Evolutionary conservation across 1,140 invertebrate genomes (phyloP), one percentile per base, ranked within the genome.

Genomic region (Cydia splendana): DNA sequence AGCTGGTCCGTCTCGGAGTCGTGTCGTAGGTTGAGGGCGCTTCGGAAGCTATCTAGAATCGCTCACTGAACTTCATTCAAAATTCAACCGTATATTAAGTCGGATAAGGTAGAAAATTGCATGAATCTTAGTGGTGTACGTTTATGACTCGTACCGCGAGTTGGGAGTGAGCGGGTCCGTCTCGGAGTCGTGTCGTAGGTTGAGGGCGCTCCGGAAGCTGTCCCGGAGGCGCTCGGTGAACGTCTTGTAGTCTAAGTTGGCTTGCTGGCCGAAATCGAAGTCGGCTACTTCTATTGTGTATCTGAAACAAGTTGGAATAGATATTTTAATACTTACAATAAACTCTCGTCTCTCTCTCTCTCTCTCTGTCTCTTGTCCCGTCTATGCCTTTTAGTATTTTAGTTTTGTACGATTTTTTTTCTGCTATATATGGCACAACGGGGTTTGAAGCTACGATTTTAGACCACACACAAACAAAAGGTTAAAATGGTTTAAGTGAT

Each of bases 241-340:
- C 28, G 97, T 97, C 93, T 97, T 97, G 84, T 97, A 97, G 79
- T 97, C 97, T 88, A 97, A 94, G 77, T 97, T 96, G 10, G 95
- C 94, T 87, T 95, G 95, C 80, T 97, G 95, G 1, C 97, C 96
- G 87, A 98, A 98, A 90, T 98, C 97, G 84, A 98, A 98, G 87
- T 98, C 96, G 0, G 97, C 97, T 2, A 97, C 97, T 94, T 98
- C 97, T 18, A 98, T 94, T 2, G 94, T 96, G 82, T 96, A 96
- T 81, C 97, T 96, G 85, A 65, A 89, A 74, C 6, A 38, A 28
- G 12, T 65, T 28, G 18, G 6, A 7, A 15, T 20, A 38, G 2
- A 3, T 51, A 48, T n/a, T 71, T 71, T 42, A n/a, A 10, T 28
- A 28, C 6, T 20, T 62, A 13, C 34, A 34, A 34, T 42, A 42